Evolutionary conservation across 2,113 vertebrate genomes (phyloP), one percentile per base, ranked within the genome.

Genomic region (Monopterus albus): DNA sequence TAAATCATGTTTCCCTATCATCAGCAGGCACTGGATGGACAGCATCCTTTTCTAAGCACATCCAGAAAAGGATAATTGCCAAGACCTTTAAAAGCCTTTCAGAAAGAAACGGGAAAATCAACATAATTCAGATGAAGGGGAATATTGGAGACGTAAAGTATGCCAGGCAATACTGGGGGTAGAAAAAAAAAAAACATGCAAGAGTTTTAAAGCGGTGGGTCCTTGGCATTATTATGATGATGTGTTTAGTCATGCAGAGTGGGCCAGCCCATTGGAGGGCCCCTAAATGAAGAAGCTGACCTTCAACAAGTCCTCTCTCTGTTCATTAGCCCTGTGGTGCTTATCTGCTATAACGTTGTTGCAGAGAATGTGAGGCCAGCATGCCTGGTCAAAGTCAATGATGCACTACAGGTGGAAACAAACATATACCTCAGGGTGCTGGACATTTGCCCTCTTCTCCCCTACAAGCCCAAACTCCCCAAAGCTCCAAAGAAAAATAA

Each of bases 241-340:
- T 91, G 90, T 76, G 74, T 84, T 91, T 92, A 90, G 82, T 83
- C 87, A 85, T 90, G 87, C 87, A 89, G 83, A 91, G 83, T 87
- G 87, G 89, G 86, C 84, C 85, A 63, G 78, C 83, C 89, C 75
- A 77, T 86, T 87, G 89, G 88, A 91, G 79, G 72, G 87, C 69
- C 86, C 82, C 86, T 92, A 91, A 93, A 93, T 93, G 87, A 92
- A 92, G 92, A 89, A 85, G 82, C 72, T 92, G 89, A 92, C 92
- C 93, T 94, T 94, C 91, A 91, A 85, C 82, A 79, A 87, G 85
- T 84, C 85, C 81, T 87, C 86, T 76, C 75, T 89, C 87, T 88
- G 83, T 92, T 94, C 90, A 92, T 94, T 93, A 93, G 89, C 84
- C 67, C 88, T 82, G 79, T 83, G 79, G 85, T 83, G 85, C 90